Conservation (phyloP, 2,797 vertebrate species). For the Sebastiscus albofasciatus region DNA sequence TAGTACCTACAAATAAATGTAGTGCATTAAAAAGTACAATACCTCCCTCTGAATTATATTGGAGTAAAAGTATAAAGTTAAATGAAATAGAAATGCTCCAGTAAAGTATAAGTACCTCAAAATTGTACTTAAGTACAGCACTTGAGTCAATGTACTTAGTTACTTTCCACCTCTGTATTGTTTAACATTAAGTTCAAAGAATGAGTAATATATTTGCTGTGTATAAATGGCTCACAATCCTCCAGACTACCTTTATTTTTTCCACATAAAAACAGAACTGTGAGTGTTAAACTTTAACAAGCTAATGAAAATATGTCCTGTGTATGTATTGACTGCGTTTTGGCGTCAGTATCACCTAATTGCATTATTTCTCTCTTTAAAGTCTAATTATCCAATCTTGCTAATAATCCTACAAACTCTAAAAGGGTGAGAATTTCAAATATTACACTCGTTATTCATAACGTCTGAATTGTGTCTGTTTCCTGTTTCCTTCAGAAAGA, state of each 20-base stretch:
- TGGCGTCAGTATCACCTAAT: neutral
- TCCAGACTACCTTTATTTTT: neutral
- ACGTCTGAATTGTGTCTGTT: conserved; percentile 27
- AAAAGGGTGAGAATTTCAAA: conserved; percentile 9
- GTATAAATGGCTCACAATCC: neutral
- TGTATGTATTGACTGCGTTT: neutral
- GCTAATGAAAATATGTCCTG: neutral
- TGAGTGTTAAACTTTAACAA: neutral
- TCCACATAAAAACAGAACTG: neutral
- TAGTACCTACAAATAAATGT: neutral
- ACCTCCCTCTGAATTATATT: neutral
- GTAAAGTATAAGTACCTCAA: neutral
- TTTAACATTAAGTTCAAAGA: neutral
- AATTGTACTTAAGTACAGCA: neutral
- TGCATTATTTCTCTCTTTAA: neutral
- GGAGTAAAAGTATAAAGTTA: neutral
- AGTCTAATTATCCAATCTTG: conserved; percentile 10
- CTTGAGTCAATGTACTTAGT: neutral
- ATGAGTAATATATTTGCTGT: neutral
- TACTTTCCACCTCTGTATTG: neutral
- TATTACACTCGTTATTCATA: conserved; percentile 17
- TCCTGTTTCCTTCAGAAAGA: conserved; percentile 38
- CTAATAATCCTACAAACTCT: conserved; percentile 5
- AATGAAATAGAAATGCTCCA: too few relatives aligned
- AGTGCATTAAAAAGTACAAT: neutral